These are phyloP conservation scores for Apamea epomidion DNA, from an alignment of 2,888 invertebrate genomes.

Conservation along the genomic window DNA sequence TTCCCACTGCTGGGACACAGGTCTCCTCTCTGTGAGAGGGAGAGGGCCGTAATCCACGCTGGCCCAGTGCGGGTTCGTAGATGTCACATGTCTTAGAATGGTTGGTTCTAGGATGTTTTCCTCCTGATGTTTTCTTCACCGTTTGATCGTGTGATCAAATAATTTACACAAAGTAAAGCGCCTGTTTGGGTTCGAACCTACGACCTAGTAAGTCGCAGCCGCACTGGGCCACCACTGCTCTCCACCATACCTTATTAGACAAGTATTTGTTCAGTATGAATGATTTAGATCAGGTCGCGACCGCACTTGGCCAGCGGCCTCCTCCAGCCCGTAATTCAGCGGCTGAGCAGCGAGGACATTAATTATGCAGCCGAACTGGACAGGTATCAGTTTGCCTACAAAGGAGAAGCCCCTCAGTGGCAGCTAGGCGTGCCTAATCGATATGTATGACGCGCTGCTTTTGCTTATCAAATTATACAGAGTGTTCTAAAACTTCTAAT, in stretches of 20 bases:
- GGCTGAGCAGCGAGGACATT: constrained; percentile 43
- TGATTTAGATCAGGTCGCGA: constrained; percentile 31
- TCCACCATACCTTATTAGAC: constrained; percentile 3
- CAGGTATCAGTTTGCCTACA: constrained; percentile 68
- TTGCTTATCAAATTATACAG: constrained; percentile 72
- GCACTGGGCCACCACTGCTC: neutral
- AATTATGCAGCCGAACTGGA: constrained; percentile 59
- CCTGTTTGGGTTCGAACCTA: neutral
- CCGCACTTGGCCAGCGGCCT: constrained; percentile 31
- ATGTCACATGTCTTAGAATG: neutral
- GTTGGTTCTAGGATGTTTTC: neutral
- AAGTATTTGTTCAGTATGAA: constrained; percentile 25
- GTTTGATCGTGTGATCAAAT: neutral
- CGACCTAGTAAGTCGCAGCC: neutral
- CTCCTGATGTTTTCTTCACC: neutral
- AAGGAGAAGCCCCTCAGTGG: constrained; percentile 76
- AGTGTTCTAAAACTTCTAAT: constrained; percentile 64
- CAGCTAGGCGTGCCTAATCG: constrained; percentile 77
- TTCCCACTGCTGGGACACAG: neutral
- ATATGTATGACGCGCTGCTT: constrained; percentile 69
- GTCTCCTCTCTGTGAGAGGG: neutral
- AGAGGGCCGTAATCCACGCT: neutral
- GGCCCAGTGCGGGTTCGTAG: no score
- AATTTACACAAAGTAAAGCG: neutral
- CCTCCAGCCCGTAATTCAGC: constrained; percentile 30